Evolutionary conservation across 2,888 invertebrate genomes (phyloP).

Genomic region (Amiota minor): DNA sequence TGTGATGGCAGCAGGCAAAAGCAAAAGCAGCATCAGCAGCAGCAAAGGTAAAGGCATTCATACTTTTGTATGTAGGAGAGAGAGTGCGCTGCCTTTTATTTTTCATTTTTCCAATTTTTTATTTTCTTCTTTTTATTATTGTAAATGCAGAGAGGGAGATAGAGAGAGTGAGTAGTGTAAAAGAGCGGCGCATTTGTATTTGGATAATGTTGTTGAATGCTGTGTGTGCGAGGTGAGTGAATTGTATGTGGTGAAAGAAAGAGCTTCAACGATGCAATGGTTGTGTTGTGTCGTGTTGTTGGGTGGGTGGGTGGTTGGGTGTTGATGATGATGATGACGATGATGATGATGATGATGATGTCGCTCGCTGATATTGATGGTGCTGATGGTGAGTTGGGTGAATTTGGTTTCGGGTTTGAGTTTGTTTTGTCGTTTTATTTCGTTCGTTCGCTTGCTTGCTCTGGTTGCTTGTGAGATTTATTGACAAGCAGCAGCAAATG

Average conservation of each 20-base stretch:
- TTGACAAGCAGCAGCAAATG: conserved; percentile 45
- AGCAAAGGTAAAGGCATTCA: conserved; percentile 25
- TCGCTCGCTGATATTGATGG: conserved; percentile 16
- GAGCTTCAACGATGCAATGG: neutral
- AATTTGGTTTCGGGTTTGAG: neutral
- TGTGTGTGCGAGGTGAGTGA: neutral
- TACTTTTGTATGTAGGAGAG: neutral
- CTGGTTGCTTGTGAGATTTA: conserved; percentile 58
- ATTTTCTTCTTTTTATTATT: neutral
- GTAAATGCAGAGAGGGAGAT: neutral
- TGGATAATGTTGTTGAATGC: neutral
- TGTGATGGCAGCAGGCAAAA: conserved; percentile 1
- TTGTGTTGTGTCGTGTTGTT: neutral
- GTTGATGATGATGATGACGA: conserved; percentile 3
- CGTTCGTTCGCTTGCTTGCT: neutral
- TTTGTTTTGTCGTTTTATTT: conserved; percentile 6
- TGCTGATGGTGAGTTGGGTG: conserved; percentile 2
- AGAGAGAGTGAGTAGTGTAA: neutral
- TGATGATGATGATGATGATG: conserved; percentile 4
- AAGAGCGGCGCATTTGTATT: neutral
- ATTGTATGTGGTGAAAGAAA: neutral
- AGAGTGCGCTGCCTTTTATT: neutral
- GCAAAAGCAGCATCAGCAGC: neutral
- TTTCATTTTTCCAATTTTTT: neutral
- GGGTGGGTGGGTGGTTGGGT: conserved; percentile 23